Base-by-base conservation (phyloP, 2,888 invertebrate genomes). In the Fragum fragum region DNA sequence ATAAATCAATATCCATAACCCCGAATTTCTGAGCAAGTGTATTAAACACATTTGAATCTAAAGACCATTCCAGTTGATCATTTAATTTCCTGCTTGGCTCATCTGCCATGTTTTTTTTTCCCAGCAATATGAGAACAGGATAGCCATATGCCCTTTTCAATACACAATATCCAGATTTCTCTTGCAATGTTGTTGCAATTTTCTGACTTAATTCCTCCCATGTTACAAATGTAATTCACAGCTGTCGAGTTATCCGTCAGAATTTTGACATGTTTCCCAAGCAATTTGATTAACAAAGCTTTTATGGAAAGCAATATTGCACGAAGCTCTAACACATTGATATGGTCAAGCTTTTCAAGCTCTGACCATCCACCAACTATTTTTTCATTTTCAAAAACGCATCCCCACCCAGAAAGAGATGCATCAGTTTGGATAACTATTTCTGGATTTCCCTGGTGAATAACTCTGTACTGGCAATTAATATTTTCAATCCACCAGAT, bases 251-350 rank as follows among this genome's bases (percentile, higher is more conserved):
- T 9, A 1, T 53, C 1, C n/a, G 9, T 53, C 53, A 52, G n/a
- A 36, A 52, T n/a, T 29, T 79, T 79, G n/a, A 74, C 39, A 14
- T 59, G 18, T 70, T 79, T 74, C 3, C 9, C 9, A 6, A 6
- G 5, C 32, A 36, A 6, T 36, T 36, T 6, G 3, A 3, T 36
- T 36, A 9, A 3, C 9, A 36, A 9, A 36, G 9, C 9, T 36
- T 36, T 36, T 36, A 9, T 3, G 5, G 5, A 36, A 36, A 36
- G 2, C 72, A 63, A 32, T 69, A 74, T n/a, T 47, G 36, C 23
- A 74, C 74, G 21, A 61, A 55, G 28, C 74, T n/a, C 36, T 53
- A 36, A 32, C 26, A n/a, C 23, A 53, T 55, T 32, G 70, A 53
- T 75, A 70, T 79, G 29, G 70, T 74, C 1, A 21, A 52, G 18